phyloP scores from a whole-genome alignment of 2,888 invertebrate genomes.

The Tanytarsus gracilentus region DNA sequence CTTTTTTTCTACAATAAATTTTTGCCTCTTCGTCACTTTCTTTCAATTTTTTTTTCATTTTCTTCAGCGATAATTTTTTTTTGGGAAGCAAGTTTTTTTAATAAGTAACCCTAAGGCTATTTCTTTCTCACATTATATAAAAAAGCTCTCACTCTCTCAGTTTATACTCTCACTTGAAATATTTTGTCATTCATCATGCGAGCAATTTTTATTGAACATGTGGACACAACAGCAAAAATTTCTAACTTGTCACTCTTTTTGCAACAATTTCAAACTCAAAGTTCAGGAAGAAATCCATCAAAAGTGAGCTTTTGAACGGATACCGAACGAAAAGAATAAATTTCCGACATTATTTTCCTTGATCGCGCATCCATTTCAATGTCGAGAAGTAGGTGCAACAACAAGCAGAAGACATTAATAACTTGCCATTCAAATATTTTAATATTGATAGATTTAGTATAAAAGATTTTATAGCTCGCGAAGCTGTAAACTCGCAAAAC shows the following conservation, averaged over 20 bases:
- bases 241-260: no score
- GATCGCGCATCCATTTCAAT: background rate
- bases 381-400: no score
- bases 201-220: no score
- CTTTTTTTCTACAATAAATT: slow-evolving; percentile 28
- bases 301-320: no score
- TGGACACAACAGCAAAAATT: no score
- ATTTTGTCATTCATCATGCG: no score
- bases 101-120: background rate
- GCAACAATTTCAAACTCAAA: no score
- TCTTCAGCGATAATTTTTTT: background rate
- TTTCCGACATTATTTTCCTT: no score
- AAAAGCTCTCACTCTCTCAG: slow-evolving; percentile 11
- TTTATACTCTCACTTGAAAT: no score
- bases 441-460: slow-evolving; percentile 10
- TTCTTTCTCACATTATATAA: background rate
- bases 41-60: slow-evolving; percentile 22
- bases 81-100: slow-evolving; percentile 12
- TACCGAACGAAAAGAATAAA: background rate
- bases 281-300: no score
- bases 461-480: slow-evolving; percentile 6
- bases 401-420: background rate
- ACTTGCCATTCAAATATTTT: slow-evolving; percentile 15
- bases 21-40: slow-evolving; percentile 30
- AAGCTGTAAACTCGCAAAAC: background rate